Evolutionary conservation across 2,113 vertebrate species (phyloP).

Genomic region (Pelmatolapia mariae): DNA sequence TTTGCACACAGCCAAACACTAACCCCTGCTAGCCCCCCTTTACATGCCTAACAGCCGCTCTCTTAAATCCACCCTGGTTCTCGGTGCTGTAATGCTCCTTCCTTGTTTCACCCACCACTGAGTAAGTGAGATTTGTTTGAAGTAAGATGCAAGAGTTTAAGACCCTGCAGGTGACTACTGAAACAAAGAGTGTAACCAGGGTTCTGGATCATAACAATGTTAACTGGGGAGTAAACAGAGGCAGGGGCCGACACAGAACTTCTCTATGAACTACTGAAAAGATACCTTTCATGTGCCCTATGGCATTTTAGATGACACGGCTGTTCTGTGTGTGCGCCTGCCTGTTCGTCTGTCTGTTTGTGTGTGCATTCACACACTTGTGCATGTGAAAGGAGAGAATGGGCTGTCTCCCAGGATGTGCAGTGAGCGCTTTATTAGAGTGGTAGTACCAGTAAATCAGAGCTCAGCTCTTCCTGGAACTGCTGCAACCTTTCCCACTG

Average conservation of each 20-base stretch:
- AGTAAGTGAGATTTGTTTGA: slow-evolving; percentile 22
- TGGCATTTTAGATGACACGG: slow-evolving; percentile 43
- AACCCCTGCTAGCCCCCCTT: slow-evolving; percentile 22
- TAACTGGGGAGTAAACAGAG: background rate
- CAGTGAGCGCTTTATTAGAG: slow-evolving; percentile 77
- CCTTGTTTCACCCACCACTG: slow-evolving; percentile 2
- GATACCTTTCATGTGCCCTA: slow-evolving; percentile 22
- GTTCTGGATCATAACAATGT: slow-evolving; percentile 11
- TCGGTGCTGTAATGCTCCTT: background rate
- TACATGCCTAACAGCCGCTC: slow-evolving; percentile 17
- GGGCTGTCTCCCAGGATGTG: slow-evolving; percentile 72
- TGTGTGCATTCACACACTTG: slow-evolving; percentile 51
- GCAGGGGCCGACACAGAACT: background rate
- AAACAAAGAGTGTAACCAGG: background rate
- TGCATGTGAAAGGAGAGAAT: slow-evolving; percentile 66
- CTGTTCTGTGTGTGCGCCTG: slow-evolving; percentile 8
- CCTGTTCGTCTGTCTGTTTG: background rate
- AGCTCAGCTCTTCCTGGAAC: slow-evolving; percentile 81
- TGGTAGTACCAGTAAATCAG: slow-evolving; percentile 82
- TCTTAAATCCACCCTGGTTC: slow-evolving; percentile 7
- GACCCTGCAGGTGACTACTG: slow-evolving; percentile 11
- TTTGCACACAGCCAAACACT: slow-evolving; percentile 59
- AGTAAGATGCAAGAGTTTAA: slow-evolving; percentile 5
- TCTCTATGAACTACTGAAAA: slow-evolving; percentile 18
- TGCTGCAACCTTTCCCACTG: slow-evolving; percentile 82